Evolutionary conservation across 2,797 vertebrate genomes (phyloP).

Genomic region (Epinephelus coioides): DNA sequence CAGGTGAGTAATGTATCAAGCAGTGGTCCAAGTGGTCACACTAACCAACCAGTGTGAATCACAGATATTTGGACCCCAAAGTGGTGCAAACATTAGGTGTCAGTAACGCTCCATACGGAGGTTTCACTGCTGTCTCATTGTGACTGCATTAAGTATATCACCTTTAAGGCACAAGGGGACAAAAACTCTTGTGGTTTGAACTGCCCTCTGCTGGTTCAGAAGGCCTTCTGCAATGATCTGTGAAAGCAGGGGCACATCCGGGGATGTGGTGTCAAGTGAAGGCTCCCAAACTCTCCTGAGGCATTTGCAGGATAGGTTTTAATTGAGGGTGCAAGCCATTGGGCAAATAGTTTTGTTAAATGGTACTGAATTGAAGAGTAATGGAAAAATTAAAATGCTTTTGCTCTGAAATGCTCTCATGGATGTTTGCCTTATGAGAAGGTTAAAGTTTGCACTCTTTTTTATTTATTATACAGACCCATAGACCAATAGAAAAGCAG

Average conservation of each 20-base stretch:
- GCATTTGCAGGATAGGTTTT: neutral
- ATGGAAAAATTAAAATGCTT: neutral
- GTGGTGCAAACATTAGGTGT: slow-evolving; percentile 19
- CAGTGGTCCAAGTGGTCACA: slow-evolving; percentile 17
- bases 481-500: slow-evolving; percentile 3
- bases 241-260: neutral
- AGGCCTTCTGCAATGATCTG: slow-evolving; percentile 39
- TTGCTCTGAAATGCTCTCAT: neutral
- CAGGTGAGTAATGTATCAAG: too few relatives aligned
- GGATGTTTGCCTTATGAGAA: neutral
- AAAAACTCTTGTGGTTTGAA: slow-evolving; percentile 50
- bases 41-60: slow-evolving; percentile 37
- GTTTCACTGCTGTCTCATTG: slow-evolving; percentile 40
- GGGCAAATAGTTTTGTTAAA: neutral
- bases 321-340: neutral
- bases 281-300: neutral
- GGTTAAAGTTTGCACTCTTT: neutral
- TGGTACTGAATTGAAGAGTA: too few relatives aligned
- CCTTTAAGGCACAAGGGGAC: neutral
- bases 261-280: neutral
- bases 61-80: neutral
- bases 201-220: slow-evolving; percentile 75
- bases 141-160: slow-evolving; percentile 23
- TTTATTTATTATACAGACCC: slow-evolving; percentile 1
- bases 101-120: neutral